These are phyloP conservation scores for Solenodon paradoxus DNA, from an alignment of 2,113 vertebrate genomes.

Conservation along the genomic window DNA sequence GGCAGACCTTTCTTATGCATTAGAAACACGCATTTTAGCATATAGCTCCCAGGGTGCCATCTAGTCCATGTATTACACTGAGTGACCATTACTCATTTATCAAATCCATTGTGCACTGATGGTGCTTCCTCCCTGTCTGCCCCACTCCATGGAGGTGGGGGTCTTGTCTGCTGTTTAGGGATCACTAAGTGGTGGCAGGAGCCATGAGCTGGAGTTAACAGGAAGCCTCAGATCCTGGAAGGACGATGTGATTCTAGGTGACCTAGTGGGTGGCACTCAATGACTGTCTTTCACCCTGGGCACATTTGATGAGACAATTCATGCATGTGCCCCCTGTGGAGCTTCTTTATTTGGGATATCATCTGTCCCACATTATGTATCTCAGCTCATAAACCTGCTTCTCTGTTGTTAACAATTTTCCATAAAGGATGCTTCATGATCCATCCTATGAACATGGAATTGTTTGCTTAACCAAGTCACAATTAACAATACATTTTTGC, in stretches of 20 bases:
- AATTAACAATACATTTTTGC: background rate
- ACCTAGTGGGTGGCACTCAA: background rate
- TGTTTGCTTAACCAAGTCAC: background rate
- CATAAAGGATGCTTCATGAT: background rate
- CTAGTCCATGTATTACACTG: background rate
- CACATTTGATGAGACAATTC: background rate
- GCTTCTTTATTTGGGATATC: background rate
- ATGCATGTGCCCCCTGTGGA: background rate
- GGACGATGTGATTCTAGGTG: background rate
- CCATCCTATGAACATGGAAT: background rate
- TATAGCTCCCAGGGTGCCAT: background rate
- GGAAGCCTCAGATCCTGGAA: background rate
- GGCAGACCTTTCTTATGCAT: background rate
- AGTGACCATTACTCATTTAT: background rate
- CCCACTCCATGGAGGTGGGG: background rate
- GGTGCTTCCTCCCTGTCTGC: background rate
- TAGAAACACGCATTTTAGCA: background rate
- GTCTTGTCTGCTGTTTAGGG: background rate
- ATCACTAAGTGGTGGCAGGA: background rate
- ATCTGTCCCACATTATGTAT: background rate
- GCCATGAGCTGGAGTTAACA: background rate
- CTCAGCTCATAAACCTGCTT: background rate
- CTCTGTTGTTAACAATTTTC: background rate
- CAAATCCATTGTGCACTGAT: background rate
- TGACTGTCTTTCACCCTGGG: background rate